Evolutionary conservation across 2,888 invertebrate genomes (phyloP).

Genomic region (Parnassius glacialis): DNA sequence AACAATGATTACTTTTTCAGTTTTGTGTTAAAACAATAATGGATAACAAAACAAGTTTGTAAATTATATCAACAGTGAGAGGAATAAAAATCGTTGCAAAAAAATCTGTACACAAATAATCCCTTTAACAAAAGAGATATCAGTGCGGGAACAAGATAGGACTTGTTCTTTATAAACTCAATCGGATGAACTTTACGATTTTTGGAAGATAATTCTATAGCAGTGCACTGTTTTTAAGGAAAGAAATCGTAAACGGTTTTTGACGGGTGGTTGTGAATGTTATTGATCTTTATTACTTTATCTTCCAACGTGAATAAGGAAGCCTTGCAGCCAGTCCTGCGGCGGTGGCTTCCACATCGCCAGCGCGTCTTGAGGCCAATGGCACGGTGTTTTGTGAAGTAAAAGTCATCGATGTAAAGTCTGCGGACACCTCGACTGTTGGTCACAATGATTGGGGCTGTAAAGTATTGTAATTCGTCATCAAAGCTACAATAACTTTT

Average conservation of each 20-base stretch:
- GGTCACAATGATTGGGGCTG: conserved; percentile 23
- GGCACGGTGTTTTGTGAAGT: conserved; percentile 42
- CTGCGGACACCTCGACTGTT: conserved; percentile 20
- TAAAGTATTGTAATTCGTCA: not conserved
- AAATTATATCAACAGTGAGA: too few species aligned
- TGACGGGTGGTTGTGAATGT: conserved; percentile 27
- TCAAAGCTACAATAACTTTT: not conserved
- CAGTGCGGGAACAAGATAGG: too few species aligned
- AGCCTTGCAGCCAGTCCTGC: conserved; percentile 37
- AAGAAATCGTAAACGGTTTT: not conserved
- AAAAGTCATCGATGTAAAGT: conserved; percentile 31
- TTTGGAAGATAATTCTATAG: too few species aligned
- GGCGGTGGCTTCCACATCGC: conserved; percentile 41
- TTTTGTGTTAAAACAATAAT: too few species aligned
- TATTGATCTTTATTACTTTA: conserved; percentile 11
- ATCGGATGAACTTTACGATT: too few species aligned
- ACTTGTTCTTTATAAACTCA: too few species aligned
- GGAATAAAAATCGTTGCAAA: too few species aligned
- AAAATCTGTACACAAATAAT: too few species aligned
- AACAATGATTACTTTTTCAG: too few species aligned
- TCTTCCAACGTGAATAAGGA: conserved; percentile 31
- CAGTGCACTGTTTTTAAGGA: too few species aligned
- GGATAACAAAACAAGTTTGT: too few species aligned
- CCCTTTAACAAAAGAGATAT: too few species aligned
- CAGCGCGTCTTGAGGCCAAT: conserved; percentile 33